Percentiles rank a stretch among this genome's conserved stretches.
Conservation (phyloP, 2,888 invertebrate species). For the Andrena bicolor region DNA sequence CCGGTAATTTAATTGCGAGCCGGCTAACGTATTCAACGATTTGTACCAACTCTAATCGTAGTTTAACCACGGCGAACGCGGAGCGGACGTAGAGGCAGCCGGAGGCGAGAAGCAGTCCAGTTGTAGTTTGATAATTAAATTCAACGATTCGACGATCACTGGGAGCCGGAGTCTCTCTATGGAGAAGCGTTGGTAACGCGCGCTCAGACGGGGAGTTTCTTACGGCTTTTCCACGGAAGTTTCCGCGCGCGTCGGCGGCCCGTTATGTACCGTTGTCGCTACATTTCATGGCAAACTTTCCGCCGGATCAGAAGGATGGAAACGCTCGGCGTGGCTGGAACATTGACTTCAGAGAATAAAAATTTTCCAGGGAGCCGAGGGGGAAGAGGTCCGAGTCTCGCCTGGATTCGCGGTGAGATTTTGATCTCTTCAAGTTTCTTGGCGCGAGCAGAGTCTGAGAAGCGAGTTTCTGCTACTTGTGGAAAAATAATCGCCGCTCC, state of each 20-base stretch:
- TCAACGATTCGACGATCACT: conserved; percentile 65
- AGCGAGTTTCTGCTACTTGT: neutral
- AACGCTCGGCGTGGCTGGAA: conserved; percentile 5
- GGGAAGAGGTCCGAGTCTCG: conserved; percentile 69
- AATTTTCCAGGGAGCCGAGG: conserved; percentile 39
- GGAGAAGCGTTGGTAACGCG: neutral
- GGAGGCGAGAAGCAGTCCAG: neutral
- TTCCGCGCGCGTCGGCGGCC: conserved; percentile 38
- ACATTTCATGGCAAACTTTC: conserved; percentile 75
- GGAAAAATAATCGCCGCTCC: conserved; percentile 13
- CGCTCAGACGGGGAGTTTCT: conserved; percentile 60
- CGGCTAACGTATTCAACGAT: conserved; percentile 59
- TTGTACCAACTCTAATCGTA: conserved; percentile 52
- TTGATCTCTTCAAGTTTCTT: conserved; percentile 50
- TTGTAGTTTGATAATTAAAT: conserved; percentile 71
- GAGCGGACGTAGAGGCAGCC: conserved; percentile 11
- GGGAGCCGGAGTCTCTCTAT: neutral
- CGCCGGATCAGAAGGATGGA: conserved; percentile 60
- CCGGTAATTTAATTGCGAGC: conserved; percentile 58
- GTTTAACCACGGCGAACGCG: conserved; percentile 47
- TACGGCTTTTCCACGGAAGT: conserved; percentile 56
- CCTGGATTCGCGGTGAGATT: conserved; percentile 75
- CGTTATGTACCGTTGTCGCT: conserved; percentile 50
- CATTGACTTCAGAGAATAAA: conserved; percentile 37
- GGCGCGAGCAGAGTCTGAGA: neutral